Conservation (phyloP, 2,113 vertebrate genomes). For the Pseudopipra pipra region DNA sequence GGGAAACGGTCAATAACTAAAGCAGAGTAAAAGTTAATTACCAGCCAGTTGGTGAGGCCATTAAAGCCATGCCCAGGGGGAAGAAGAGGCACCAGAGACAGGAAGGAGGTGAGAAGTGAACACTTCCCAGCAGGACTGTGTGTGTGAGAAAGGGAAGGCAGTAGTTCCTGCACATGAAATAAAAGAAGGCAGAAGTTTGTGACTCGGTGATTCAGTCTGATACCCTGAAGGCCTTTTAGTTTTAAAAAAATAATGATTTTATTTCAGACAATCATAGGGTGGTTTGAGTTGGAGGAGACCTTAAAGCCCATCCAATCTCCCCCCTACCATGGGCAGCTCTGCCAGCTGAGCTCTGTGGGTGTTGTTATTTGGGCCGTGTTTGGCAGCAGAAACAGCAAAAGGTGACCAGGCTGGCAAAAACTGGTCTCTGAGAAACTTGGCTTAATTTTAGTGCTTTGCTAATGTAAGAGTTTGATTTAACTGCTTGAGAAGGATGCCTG, state of each 20-base stretch:
- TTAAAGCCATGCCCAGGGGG: not conserved
- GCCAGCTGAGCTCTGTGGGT: fast-evolving
- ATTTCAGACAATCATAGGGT: not conserved
- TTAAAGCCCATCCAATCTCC: fast-evolving
- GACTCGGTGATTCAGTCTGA: not conserved
- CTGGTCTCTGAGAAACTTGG: not conserved
- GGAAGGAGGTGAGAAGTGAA: not conserved
- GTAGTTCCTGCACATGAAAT: not conserved
- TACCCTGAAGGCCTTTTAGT: not conserved
- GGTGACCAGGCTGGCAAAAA: not conserved
- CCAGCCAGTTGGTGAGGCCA: not conserved
- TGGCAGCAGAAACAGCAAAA: not conserved
- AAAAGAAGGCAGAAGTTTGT: not conserved
- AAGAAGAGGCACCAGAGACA: not conserved
- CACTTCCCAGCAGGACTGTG: not conserved
- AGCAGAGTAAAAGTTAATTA: constrained; percentile 31
- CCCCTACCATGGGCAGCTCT: not conserved
- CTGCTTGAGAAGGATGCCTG: not conserved
- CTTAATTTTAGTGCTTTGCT: not conserved
- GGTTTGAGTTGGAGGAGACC: not conserved
- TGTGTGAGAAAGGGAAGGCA: not conserved
- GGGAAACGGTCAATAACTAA: constrained; percentile 37
- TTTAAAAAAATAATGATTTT: not conserved
- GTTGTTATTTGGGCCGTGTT: fast-evolving
- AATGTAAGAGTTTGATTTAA: not conserved